Base-by-base conservation (phyloP, 2,888 invertebrate genomes). In the Xestoiulus laeticollis region DNA sequence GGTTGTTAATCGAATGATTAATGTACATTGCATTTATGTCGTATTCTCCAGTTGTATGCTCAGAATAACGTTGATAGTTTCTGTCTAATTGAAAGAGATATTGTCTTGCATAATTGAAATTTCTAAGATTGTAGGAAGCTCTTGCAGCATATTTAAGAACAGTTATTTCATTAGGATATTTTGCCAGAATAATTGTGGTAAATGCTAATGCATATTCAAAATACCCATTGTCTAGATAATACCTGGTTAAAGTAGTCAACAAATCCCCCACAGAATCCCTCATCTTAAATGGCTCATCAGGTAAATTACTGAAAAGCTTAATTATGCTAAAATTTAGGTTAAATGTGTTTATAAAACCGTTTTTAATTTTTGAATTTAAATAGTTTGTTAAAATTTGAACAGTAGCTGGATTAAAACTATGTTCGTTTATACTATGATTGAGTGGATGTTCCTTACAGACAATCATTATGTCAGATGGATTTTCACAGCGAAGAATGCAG, bases 381-480 rank as follows among this genome's bases (percentile, higher is more conserved):
- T 22, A 10, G 0, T 19, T 19, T 16, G 14, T 4, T 4, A 85
- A 0, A 43, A 2, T 33, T 19, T 85, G 43, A 26, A 12, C n/a
- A 16, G n/a, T 8, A 38, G 6, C 1, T 8, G 5, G 38, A 1
- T 0, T 4, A 38, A 38, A 14, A 14, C 0, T 3, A 19, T 3
- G n/a, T n/a, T 59, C 53, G 1, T 0, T 59, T 16, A 1, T 5
- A 53, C 33, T 38, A 38, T 1, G 8, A 1, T n/a, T n/a, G n/a
- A 38, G 38, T 1, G 38, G 38, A 38, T 38, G 38, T 38, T 8
- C 38, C 38, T 38, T 8, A 30, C 22, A 8, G 44, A 85, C 26
- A 48, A 85, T 10, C 16, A 85, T 85, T 19, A 85, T 44, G 30
- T 85, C 85, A 12, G 85, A 6, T 1, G 85, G 85, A 38, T 44